Evolutionary conservation across 2,888 invertebrate species (phyloP).

Genomic region (Eupithecia subumbrata): DNA sequence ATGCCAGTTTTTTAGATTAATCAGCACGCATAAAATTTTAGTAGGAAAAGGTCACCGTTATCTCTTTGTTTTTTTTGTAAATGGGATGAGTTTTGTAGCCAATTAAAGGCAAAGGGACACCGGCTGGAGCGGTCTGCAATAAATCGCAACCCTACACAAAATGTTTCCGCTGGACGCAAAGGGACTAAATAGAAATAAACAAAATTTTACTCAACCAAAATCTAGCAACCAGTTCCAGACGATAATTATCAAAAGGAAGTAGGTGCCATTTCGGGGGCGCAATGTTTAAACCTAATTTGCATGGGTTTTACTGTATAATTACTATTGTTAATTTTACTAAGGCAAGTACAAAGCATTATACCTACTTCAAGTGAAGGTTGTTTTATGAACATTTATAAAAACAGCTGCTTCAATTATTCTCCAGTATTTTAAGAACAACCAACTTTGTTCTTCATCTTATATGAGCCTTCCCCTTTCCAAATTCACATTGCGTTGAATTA

Average conservation of each 20-base stretch:
- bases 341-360: neutral
- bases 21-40: conserved; percentile 44
- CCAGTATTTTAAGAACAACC: neutral
- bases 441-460: conserved; percentile 35
- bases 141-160: conserved; percentile 80
- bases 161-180: conserved; percentile 67
- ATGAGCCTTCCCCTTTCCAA: conserved; percentile 48
- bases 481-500: conserved; percentile 58
- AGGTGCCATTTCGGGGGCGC: conserved; percentile 32
- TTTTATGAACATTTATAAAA: neutral
- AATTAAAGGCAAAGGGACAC: conserved; percentile 79
- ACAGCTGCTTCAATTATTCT: neutral
- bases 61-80: conserved; percentile 67
- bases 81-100: conserved; percentile 81
- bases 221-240: conserved; percentile 27
- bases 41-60: conserved; percentile 61
- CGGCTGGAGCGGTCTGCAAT: conserved; percentile 73
- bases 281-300: conserved; percentile 28
- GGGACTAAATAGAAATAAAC: conserved; percentile 24
- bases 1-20: conserved; percentile 24
- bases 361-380: neutral
- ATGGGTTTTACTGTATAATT: conserved; percentile 23
- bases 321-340: neutral
- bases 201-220: conserved; percentile 34
- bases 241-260: conserved; percentile 44